phyloP scores from a whole-genome alignment of 2,797 vertebrate species.

The Scomberomorus guttatus region DNA sequence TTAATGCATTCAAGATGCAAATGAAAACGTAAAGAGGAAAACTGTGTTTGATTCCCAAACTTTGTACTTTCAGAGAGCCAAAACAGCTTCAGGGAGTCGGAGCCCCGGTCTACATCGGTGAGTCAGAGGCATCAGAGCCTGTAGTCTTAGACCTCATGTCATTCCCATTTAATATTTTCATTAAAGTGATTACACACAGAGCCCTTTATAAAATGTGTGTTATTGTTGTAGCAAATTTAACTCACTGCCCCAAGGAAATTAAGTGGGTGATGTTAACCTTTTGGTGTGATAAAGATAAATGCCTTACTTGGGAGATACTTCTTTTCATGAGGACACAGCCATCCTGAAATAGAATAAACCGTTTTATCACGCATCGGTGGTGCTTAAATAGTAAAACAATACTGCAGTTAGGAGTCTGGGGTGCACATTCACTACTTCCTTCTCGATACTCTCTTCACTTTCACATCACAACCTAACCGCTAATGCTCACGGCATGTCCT shows the following conservation, averaged over 20 bases:
- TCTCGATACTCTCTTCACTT: conserved; percentile 16
- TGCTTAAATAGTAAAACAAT: conserved; percentile 53
- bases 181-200: conserved; percentile 73
- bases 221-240: conserved; percentile 71
- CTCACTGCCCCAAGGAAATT: conserved; percentile 58
- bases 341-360: conserved; percentile 49
- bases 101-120: conserved; percentile 55
- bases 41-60: conserved; percentile 51
- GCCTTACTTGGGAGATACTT: conserved; percentile 40
- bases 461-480: conserved; percentile 23
- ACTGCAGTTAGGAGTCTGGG: conserved; percentile 14
- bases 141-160: conserved; percentile 69
- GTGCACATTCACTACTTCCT: conserved; percentile 19
- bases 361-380: conserved; percentile 43
- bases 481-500: conserved; percentile 35
- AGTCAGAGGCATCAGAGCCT: conserved; percentile 71
- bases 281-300: conserved; percentile 72
- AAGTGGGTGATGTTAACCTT: conserved; percentile 67
- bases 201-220: conserved; percentile 54
- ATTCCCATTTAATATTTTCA: conserved; percentile 79
- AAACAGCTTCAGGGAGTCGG: conserved; percentile 61
- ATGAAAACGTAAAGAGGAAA: conserved; percentile 35
- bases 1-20: conserved; percentile 10
- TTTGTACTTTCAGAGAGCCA: conserved; percentile 51
- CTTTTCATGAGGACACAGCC: conserved; percentile 48